Evolutionary conservation across 1,140 invertebrate species (phyloP).

Genomic region (Cotesia chilonis): DNA sequence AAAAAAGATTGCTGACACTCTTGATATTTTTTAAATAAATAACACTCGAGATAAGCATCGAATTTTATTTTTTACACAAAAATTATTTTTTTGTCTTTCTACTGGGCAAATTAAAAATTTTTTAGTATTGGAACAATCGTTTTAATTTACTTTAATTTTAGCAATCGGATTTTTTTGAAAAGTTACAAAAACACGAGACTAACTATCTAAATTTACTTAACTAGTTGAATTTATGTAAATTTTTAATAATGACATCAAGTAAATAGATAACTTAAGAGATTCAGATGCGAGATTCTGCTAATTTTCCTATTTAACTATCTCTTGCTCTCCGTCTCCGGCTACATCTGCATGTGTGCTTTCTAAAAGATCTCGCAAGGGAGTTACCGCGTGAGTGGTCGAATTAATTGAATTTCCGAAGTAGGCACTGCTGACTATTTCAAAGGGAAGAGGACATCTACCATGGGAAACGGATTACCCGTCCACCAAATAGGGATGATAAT

Average conservation of each 20-base stretch:
- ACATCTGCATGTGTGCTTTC: too few relatives aligned
- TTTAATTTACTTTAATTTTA: not conserved
- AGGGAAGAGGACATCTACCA: not conserved
- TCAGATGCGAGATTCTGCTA: not conserved
- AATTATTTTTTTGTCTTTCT: not conserved
- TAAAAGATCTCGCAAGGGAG: slow-evolving; percentile 12
- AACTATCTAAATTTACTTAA: too few relatives aligned
- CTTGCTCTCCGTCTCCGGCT: not conserved
- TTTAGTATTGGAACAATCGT: too few relatives aligned
- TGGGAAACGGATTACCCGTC: slow-evolving; percentile 10
- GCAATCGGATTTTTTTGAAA: not conserved
- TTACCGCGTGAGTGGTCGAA: slow-evolving; percentile 23
- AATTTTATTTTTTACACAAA: not conserved
- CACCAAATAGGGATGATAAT: slow-evolving; percentile 23
- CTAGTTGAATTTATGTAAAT: too few relatives aligned
- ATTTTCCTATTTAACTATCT: slow-evolving; percentile 3
- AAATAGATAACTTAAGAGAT: not conserved
- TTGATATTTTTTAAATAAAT: not conserved
- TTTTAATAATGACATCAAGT: too few relatives aligned
- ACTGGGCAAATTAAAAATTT: too few relatives aligned
- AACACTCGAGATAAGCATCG: not conserved
- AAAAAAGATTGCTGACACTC: not conserved
- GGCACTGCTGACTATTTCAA: slow-evolving; percentile 3
- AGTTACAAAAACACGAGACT: not conserved
- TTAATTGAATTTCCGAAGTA: slow-evolving; percentile 17